These are phyloP conservation scores for Lophotis ruficrista DNA, from an alignment of 2,113 vertebrate genomes.

Conservation along the genomic window DNA sequence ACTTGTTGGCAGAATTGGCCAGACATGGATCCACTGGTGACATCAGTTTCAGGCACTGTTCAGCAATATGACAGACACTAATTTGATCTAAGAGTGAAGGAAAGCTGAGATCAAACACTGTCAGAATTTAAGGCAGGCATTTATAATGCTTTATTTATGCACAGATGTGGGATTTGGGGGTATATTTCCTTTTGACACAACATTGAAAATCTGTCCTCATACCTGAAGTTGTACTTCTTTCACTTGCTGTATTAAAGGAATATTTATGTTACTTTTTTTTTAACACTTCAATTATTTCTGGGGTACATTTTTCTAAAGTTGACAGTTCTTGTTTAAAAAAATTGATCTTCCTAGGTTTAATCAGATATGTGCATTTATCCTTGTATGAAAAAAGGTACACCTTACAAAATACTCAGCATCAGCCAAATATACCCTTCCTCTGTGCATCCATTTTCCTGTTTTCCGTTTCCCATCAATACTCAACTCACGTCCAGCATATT, in stretches of 20 bases:
- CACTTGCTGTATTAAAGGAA: neutral
- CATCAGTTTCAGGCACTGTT: neutral
- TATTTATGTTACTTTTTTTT: neutral
- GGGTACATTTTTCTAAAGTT: neutral
- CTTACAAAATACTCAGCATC: neutral
- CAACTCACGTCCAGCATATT: neutral
- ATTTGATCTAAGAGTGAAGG: neutral
- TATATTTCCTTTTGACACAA: neutral
- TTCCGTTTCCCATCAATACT: neutral
- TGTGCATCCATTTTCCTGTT: neutral
- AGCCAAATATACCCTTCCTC: neutral
- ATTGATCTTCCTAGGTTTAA: neutral
- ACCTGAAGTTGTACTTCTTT: neutral
- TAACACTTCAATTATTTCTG: neutral
- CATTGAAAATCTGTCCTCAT: neutral
- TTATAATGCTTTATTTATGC: neutral
- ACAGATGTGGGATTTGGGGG: neutral
- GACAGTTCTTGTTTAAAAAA: slow-evolving; percentile 7
- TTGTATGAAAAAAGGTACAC: neutral
- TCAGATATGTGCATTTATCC: neutral
- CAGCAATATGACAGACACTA: neutral
- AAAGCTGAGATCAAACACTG: neutral
- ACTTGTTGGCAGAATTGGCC: neutral
- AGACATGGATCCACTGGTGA: neutral
- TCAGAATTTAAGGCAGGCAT: neutral